phyloP scores from a whole-genome alignment of 2,797 vertebrate genomes.

The Chromis chromis region DNA sequence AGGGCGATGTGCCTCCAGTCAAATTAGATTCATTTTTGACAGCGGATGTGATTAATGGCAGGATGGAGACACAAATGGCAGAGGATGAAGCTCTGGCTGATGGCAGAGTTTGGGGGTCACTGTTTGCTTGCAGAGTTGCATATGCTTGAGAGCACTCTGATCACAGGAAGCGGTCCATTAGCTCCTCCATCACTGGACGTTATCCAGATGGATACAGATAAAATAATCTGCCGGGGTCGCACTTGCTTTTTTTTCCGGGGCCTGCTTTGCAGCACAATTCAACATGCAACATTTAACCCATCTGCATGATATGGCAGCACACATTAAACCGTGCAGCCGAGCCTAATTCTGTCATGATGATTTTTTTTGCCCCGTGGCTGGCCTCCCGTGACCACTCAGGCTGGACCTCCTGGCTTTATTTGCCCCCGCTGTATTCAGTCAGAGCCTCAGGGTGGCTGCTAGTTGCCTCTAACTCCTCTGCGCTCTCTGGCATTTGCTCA shows the following conservation, averaged over 20 bases:
- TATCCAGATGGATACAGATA: slow-evolving; percentile 10
- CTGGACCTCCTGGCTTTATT: slow-evolving; percentile 48
- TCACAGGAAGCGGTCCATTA: slow-evolving; percentile 50
- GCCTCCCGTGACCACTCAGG: slow-evolving; percentile 32
- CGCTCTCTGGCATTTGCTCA: slow-evolving; percentile 42
- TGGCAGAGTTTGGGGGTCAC: slow-evolving; percentile 39
- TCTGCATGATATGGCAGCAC: slow-evolving; percentile 15
- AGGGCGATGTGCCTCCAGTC: slow-evolving; percentile 49
- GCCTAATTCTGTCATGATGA: slow-evolving; percentile 13
- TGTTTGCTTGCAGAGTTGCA: slow-evolving; percentile 35
- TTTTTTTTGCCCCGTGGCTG: slow-evolving; percentile 19
- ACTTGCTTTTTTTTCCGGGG: background rate
- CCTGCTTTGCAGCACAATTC: slow-evolving; percentile 1
- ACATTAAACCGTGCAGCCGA: slow-evolving; percentile 43
- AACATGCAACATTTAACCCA: slow-evolving; percentile 23
- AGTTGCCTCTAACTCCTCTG: slow-evolving; percentile 25
- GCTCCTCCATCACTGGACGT: slow-evolving; percentile 7
- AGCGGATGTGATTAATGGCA: slow-evolving; percentile 80
- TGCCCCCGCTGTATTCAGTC: slow-evolving; percentile 30
- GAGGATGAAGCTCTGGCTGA: slow-evolving; percentile 51
- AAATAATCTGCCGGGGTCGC: slow-evolving; percentile 7
- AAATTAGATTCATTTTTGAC: slow-evolving; percentile 80
- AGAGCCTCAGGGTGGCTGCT: slow-evolving; percentile 45
- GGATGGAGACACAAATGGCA: slow-evolving; percentile 43
- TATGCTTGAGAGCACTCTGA: slow-evolving; percentile 30